Evolutionary conservation across 2,113 vertebrate genomes (phyloP).

Genomic region (Syngnathus scovelli): DNA sequence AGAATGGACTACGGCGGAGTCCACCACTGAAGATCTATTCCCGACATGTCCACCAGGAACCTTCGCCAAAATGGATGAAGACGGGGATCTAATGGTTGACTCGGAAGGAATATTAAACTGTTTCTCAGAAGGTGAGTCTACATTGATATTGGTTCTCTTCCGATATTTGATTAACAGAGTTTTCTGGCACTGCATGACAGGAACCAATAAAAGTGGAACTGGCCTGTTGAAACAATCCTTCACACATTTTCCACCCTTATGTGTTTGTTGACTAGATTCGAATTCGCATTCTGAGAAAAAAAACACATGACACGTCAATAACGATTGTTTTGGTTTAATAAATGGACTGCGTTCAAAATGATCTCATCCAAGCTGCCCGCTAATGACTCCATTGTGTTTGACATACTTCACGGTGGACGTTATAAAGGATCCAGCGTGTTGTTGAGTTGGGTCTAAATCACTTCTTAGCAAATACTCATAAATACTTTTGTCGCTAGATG

Average conservation of each 20-base stretch:
- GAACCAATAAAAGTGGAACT: conserved; percentile 35
- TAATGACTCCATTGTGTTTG: conserved; percentile 25
- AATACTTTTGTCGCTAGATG: conserved; percentile 56
- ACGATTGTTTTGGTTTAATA: conserved; percentile 11
- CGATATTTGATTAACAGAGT: conserved; percentile 31
- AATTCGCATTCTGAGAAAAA: conserved; percentile 37
- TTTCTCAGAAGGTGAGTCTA: conserved; percentile 79
- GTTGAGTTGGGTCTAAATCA: conserved; percentile 11
- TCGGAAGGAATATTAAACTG: conserved; percentile 79
- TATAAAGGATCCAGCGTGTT: conserved; percentile 17
- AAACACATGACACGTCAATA: conserved; percentile 32
- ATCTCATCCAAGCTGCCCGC: conserved; percentile 38
- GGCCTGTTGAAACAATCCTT: conserved; percentile 29
- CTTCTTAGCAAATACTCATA: conserved; percentile 29
- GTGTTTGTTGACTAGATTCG: conserved; percentile 10
- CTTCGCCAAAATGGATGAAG: conserved; percentile 73
- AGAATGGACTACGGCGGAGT: conserved; percentile 51
- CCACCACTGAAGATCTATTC: conserved; percentile 51
- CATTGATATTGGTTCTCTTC: conserved; percentile 26
- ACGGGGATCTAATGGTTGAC: conserved; percentile 76
- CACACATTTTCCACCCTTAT: conserved; percentile 30
- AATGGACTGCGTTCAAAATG: conserved; percentile 20
- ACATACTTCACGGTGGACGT: conserved; percentile 19
- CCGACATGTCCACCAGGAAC: conserved; percentile 89
- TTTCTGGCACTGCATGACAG: conserved; percentile 19